phyloP scores from a whole-genome alignment of 1,140 invertebrate species.

The Triops cancriformis region DNA sequence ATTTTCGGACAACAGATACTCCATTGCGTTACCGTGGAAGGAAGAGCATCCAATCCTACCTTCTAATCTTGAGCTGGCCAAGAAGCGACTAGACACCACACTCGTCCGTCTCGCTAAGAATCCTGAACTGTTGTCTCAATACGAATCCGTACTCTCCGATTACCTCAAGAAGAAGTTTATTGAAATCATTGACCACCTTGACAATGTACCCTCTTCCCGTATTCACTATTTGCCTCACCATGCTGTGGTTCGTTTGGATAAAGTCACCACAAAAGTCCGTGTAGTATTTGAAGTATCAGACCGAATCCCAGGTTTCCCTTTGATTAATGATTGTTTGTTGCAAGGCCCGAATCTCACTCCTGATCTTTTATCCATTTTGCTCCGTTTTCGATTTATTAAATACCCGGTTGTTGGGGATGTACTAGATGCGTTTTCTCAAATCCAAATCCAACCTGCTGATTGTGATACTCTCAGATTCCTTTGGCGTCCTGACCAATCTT shows the following conservation, averaged over 20 bases:
- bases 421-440: not conserved
- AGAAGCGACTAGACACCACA: constrained; percentile 21
- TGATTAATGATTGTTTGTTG: constrained; percentile 31
- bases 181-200: constrained; percentile 26
- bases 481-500: not conserved
- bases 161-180: constrained; percentile 28
- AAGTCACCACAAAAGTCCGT: constrained; percentile 27
- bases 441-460: not conserved
- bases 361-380: not conserved
- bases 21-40: constrained; percentile 26
- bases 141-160: constrained; percentile 26
- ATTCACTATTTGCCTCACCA: constrained; percentile 31
- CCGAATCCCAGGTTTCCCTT: constrained; percentile 9
- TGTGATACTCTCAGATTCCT: not conserved
- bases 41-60: not conserved
- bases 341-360: constrained; percentile 27
- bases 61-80: constrained; percentile 16
- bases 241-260: constrained; percentile 25
- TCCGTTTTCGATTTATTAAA: not conserved
- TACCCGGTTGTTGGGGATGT: not conserved
- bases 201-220: not conserved
- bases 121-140: not conserved
- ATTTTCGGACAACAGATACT: constrained; percentile 7
- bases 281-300: constrained; percentile 31
- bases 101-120: not conserved